These are phyloP conservation scores for Poecilia picta DNA, from an alignment of 2,797 vertebrate species.

Conservation along the genomic window DNA sequence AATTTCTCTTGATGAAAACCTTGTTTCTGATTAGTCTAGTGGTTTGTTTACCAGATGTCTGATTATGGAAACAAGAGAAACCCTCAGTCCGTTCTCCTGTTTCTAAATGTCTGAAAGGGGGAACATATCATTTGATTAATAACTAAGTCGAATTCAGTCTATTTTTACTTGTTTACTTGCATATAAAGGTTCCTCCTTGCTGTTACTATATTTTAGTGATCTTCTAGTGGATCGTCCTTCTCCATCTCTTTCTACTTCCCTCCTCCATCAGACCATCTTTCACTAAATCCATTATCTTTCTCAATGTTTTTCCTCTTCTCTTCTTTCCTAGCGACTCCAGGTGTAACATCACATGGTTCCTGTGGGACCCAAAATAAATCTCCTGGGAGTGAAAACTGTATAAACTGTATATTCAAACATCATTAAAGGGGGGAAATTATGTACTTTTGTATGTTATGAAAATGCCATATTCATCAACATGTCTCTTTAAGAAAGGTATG, in stretches of 20 bases:
- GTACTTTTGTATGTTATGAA: too few species aligned
- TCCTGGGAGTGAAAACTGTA: too few species aligned
- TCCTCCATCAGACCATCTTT: background rate
- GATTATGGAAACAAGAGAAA: constrained; percentile 5
- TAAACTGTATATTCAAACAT: too few species aligned
- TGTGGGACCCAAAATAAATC: too few species aligned
- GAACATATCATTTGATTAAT: background rate
- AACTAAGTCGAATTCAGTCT: background rate
- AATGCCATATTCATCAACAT: too few species aligned
- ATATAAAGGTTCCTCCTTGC: background rate
- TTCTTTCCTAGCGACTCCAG: background rate
- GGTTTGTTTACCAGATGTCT: constrained; percentile 9
- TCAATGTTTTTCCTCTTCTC: background rate
- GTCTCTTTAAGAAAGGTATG: too few species aligned
- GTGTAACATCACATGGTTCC: background rate
- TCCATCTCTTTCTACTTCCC: too few species aligned
- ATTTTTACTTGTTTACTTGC: background rate
- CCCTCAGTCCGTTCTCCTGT: background rate
- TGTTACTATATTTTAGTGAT: background rate
- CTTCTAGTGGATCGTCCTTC: background rate
- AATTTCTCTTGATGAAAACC: constrained; percentile 7
- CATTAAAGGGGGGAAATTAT: too few species aligned
- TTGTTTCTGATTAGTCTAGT: constrained; percentile 12
- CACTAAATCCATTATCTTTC: background rate
- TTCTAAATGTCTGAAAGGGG: background rate